Evolutionary conservation across 2,888 invertebrate species (phyloP).

Genomic region (Heliconius charithonia): DNA sequence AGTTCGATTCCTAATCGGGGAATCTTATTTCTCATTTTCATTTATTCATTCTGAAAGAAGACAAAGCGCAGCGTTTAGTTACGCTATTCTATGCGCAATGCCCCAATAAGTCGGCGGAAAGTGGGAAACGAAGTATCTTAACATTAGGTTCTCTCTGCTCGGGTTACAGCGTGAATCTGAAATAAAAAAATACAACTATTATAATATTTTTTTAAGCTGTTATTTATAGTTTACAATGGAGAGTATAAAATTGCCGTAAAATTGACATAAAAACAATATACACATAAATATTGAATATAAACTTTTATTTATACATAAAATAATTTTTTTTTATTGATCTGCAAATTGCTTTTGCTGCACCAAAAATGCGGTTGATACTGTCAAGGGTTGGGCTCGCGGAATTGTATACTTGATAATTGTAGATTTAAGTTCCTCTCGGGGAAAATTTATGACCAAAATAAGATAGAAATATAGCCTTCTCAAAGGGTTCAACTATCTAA

Average conservation of each 20-base stretch:
- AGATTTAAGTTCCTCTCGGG: not conserved
- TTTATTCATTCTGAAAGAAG: too few species aligned
- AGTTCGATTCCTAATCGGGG: too few species aligned
- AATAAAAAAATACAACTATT: too few species aligned
- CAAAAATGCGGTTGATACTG: not conserved
- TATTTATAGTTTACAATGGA: not conserved
- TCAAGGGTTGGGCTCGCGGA: not conserved
- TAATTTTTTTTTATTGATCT: not conserved
- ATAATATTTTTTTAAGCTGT: conserved; percentile 4
- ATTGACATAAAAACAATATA: conserved; percentile 6
- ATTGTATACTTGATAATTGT: not conserved
- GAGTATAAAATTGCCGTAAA: not conserved
- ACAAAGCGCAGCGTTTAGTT: too few species aligned
- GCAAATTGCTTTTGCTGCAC: not conserved
- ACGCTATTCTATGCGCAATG: too few species aligned
- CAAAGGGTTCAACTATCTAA: not conserved
- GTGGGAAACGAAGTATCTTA: too few species aligned
- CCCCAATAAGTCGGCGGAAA: too few species aligned
- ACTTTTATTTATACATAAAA: not conserved
- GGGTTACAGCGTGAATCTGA: too few species aligned
- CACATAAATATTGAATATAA: conserved; percentile 10
- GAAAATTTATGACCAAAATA: not conserved
- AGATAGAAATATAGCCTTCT: not conserved
- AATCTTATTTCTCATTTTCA: too few species aligned
- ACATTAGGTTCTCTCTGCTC: too few species aligned